phyloP scores from a whole-genome alignment of 2,797 vertebrate genomes.

The Lateolabrax maculatus region DNA sequence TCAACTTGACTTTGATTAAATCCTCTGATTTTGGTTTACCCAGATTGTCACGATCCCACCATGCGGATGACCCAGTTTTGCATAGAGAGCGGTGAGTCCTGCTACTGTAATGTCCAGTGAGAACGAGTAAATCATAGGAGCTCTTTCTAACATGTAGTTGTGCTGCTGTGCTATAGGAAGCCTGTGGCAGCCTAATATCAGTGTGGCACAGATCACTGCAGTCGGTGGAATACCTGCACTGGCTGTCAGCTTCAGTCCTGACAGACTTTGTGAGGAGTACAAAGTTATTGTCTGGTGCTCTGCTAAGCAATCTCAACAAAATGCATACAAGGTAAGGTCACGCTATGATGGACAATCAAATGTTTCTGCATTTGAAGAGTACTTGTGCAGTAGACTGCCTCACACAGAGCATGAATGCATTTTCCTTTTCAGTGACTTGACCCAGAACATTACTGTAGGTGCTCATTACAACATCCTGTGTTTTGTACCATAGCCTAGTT shows the following conservation, averaged over 20 bases:
- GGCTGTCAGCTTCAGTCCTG: slow-evolving; percentile 69
- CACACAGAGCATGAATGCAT: not conserved
- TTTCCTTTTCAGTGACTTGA: slow-evolving; percentile 33
- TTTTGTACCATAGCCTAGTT: slow-evolving; percentile 32
- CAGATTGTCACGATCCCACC: slow-evolving; percentile 73
- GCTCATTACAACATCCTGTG: slow-evolving; percentile 35
- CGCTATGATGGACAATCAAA: not conserved
- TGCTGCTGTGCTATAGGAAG: slow-evolving; percentile 68
- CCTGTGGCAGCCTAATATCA: slow-evolving; percentile 80
- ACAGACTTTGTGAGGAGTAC: slow-evolving; percentile 64
- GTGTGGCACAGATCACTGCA: slow-evolving; percentile 5
- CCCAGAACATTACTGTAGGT: slow-evolving; percentile 31
- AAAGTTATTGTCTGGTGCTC: slow-evolving; percentile 53
- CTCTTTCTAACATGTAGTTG: not conserved
- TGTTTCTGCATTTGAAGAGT: not conserved
- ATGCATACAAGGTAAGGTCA: slow-evolving; percentile 39
- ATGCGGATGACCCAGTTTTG: slow-evolving; percentile 78
- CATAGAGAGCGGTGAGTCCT: slow-evolving; percentile 76
- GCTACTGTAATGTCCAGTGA: not conserved
- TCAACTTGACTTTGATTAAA: not conserved
- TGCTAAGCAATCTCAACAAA: fast-evolving
- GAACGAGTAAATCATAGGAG: not conserved
- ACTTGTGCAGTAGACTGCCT: not conserved
- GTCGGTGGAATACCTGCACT: slow-evolving; percentile 28
- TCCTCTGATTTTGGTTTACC: slow-evolving; percentile 13